phyloP scores from a whole-genome alignment of 2,888 invertebrate genomes.

The Griposia aprilina region DNA sequence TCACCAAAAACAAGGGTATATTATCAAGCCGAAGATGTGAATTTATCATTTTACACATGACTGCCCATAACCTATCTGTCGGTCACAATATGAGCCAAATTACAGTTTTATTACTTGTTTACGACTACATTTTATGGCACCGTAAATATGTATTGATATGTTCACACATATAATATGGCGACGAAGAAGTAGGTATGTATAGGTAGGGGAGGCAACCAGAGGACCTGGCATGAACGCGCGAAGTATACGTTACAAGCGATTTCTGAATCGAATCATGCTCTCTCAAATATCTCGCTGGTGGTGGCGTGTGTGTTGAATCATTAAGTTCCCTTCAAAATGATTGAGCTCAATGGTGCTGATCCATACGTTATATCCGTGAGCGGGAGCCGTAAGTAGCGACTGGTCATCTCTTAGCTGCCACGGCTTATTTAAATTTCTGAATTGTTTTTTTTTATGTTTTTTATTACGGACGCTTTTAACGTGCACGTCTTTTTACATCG shows the following conservation, averaged over 20 bases:
- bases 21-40: constrained; percentile 27
- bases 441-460: too few species aligned
- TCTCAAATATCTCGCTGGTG: too few species aligned
- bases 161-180: constrained; percentile 47
- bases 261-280: too few species aligned
- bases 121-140: constrained; percentile 69
- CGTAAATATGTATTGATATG: constrained; percentile 69
- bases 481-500: too few species aligned
- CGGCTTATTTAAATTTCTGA: too few species aligned
- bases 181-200: constrained; percentile 8
- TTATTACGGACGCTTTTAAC: too few species aligned
- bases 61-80: constrained; percentile 50
- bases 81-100: constrained; percentile 63
- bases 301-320: too few species aligned
- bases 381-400: too few species aligned
- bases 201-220: background rate
- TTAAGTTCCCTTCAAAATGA: too few species aligned
- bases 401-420: too few species aligned
- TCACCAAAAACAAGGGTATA: constrained; percentile 32
- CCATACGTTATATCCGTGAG: too few species aligned
- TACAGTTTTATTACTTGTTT: constrained; percentile 71
- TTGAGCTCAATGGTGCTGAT: too few species aligned
- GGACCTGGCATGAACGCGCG: background rate
- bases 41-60: constrained; percentile 62
- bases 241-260: background rate